These are phyloP conservation scores for Heteropelma amictum DNA, from an alignment of 2,888 invertebrate species.

Conservation along the genomic window DNA sequence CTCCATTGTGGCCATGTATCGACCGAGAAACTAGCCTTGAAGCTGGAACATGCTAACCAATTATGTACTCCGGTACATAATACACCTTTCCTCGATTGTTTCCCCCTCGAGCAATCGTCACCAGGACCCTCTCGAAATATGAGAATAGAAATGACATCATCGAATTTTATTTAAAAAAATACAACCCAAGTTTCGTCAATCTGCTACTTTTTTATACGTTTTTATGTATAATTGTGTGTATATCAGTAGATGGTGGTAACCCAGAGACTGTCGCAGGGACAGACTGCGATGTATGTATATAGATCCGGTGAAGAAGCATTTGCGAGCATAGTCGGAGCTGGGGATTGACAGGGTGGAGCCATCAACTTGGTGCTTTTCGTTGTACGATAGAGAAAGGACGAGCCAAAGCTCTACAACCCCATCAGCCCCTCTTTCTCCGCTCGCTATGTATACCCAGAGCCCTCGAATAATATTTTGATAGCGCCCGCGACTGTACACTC, in stretches of 20 bases:
- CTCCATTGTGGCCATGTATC: slow-evolving; percentile 74
- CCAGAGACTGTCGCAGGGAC: slow-evolving; percentile 34
- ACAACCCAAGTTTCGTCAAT: not conserved
- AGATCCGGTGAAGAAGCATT: slow-evolving; percentile 14
- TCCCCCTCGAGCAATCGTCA: slow-evolving; percentile 24
- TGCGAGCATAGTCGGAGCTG: slow-evolving; percentile 38
- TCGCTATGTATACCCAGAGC: slow-evolving; percentile 48
- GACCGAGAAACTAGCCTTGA: slow-evolving; percentile 70
- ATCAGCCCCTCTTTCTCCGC: slow-evolving; percentile 29
- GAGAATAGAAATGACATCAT: not conserved
- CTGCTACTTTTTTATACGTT: not conserved
- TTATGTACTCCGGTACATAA: slow-evolving; percentile 46
- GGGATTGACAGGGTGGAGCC: slow-evolving; percentile 51
- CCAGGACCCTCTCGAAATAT: not conserved
- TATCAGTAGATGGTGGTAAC: slow-evolving; percentile 23
- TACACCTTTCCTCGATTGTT: slow-evolving; percentile 31
- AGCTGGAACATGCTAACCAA: slow-evolving; percentile 43
- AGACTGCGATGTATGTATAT: not conserved
- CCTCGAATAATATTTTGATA: slow-evolving; percentile 76
- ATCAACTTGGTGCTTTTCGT: slow-evolving; percentile 51
- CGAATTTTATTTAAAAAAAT: not conserved
- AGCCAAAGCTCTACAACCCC: slow-evolving; percentile 51
- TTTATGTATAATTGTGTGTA: not conserved
- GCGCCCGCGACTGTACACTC: slow-evolving; percentile 55
- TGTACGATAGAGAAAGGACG: slow-evolving; percentile 48